Conservation (phyloP, 2,888 invertebrate species). For the Caenorhabditis sp. region DNA sequence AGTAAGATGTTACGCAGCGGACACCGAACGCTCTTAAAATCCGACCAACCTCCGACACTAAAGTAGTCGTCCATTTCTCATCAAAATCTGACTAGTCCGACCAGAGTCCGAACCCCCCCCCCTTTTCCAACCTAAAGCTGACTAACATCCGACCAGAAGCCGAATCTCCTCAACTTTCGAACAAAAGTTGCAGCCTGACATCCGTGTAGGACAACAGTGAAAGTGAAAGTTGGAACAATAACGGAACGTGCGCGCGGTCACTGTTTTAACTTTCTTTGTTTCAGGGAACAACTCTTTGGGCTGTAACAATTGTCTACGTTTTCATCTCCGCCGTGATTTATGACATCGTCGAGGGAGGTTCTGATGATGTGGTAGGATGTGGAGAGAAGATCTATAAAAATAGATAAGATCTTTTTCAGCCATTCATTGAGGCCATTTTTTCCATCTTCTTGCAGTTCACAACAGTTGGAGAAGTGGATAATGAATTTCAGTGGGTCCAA, state of each 20-base stretch:
- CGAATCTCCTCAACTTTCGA: no score
- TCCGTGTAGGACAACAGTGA: no score
- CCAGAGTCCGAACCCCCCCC: no score
- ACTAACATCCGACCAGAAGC: no score
- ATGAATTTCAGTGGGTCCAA: conserved; percentile 69
- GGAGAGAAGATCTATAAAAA: not conserved
- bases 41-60: no score
- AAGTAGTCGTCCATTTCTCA: no score
- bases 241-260: not conserved
- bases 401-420: no score
- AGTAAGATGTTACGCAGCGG: no score
- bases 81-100: no score
- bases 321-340: conserved; percentile 77
- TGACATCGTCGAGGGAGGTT: conserved; percentile 78
- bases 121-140: no score
- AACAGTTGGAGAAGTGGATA: conserved; percentile 77
- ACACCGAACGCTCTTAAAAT: no score
- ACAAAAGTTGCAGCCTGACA: no score
- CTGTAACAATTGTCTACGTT: conserved; percentile 71
- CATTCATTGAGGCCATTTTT: conserved; percentile 79
- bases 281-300: conserved; percentile 71
- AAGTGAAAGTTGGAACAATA: conserved; percentile 10
- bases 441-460: conserved; percentile 78
- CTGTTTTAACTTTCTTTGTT: not conserved
- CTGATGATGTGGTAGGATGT: conserved; percentile 77